phyloP scores from a whole-genome alignment of 2,888 invertebrate genomes.

The Drosophila cyrtoloma region DNA sequence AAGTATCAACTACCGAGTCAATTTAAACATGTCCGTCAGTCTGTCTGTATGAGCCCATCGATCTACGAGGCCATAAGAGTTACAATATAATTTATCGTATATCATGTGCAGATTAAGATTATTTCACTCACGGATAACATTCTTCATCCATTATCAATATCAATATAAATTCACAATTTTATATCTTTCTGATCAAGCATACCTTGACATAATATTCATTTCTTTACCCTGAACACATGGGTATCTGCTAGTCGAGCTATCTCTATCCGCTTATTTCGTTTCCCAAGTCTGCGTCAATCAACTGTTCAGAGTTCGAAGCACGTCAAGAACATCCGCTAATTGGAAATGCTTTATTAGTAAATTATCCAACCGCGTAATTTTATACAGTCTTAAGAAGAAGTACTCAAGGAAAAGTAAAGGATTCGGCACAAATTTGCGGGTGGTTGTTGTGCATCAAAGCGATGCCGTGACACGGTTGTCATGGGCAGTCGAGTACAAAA shows the following conservation, averaged over 20 bases:
- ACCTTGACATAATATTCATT: neutral
- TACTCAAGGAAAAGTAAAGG: neutral
- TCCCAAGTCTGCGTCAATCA: conserved; percentile 44
- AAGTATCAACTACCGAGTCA: neutral
- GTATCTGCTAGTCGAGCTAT: neutral
- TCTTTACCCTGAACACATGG: neutral
- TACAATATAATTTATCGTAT: neutral
- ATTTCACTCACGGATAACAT: neutral
- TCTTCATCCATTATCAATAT: neutral
- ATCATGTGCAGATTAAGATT: neutral
- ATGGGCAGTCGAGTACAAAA: conserved; percentile 37
- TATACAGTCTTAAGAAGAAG: conserved; percentile 4
- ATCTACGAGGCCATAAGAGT: neutral
- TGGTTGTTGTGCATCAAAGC: conserved; percentile 38
- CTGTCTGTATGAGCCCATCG: fast-evolving
- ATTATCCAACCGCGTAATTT: conserved; percentile 29
- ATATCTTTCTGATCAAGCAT: neutral
- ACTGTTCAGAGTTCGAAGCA: conserved; percentile 27
- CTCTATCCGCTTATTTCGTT: neutral
- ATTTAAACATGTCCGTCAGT: neutral
- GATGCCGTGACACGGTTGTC: conserved; percentile 37
- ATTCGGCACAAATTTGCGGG: conserved; percentile 42
- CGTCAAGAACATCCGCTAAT: conserved; percentile 60
- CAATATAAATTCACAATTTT: neutral
- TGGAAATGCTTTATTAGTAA: conserved; percentile 58